A percentile compares a stretch with the other conserved stretches of the same genome.
phyloP scores from a whole-genome alignment of 2,797 vertebrate species.

The Thamnophis elegans region DNA sequence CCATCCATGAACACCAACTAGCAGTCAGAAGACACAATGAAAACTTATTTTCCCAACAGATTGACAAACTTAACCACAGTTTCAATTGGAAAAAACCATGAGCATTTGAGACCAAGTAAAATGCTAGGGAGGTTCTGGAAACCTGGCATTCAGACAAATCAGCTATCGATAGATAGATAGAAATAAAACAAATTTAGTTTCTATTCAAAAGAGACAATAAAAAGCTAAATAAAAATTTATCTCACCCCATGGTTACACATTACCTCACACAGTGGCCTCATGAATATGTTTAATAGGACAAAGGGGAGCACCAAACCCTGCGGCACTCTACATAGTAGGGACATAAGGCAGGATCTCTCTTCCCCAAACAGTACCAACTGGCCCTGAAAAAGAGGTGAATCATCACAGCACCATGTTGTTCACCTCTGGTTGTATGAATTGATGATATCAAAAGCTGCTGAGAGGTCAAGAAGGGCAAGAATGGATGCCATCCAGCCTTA shows the following conservation, averaged over 20 bases:
- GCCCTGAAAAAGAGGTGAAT: not conserved
- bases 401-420: not conserved
- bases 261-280: not conserved
- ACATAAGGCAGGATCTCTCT: not conserved
- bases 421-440: not conserved
- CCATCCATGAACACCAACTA: not conserved
- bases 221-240: not conserved
- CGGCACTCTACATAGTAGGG: not conserved
- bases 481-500: not conserved
- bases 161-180: not conserved
- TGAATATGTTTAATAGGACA: not conserved
- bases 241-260: not conserved
- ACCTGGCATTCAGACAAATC: not conserved
- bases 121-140: not conserved
- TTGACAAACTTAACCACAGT: not conserved
- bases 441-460: not conserved
- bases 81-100: not conserved
- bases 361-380: not conserved
- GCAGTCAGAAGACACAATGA: not conserved
- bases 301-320: not conserved
- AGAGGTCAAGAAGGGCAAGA: not conserved
- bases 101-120: not conserved
- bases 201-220: not conserved
- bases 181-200: not conserved
- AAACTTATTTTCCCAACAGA: not conserved